A percentile compares a stretch with the other conserved stretches of the same genome.
Evolutionary conservation across 2,797 vertebrate genomes (phyloP).

Genomic region (Bradypodion ventrale): DNA sequence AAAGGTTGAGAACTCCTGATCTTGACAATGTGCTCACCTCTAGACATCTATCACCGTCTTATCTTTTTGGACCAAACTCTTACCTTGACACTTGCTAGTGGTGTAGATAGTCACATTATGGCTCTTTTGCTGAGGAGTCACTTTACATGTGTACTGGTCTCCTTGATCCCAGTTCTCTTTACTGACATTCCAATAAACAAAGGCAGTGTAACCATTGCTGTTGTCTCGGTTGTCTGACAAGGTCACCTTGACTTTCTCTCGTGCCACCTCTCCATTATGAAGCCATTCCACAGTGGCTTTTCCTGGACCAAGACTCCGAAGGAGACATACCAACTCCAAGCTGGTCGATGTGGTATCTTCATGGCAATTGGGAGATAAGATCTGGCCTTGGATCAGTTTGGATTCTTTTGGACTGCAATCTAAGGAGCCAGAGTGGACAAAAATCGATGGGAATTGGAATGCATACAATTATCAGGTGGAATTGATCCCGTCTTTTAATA

Average conservation of each 20-base stretch:
- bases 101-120: not conserved
- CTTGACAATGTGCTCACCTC: too few relatives aligned
- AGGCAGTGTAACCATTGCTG: not conserved
- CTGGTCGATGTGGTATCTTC: not conserved
- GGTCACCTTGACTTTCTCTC: not conserved
- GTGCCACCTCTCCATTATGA: not conserved
- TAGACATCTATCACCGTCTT: not conserved
- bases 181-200: not conserved
- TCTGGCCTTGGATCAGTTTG: not conserved
- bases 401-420: not conserved
- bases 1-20: too few relatives aligned
- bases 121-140: not conserved
- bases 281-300: slow-evolving; percentile 17
- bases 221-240: not conserved
- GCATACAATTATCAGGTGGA: not conserved
- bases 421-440: not conserved
- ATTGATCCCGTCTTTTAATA: not conserved
- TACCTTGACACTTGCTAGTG: slow-evolving; percentile 33
- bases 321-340: slow-evolving; percentile 8
- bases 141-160: slow-evolving; percentile 17
- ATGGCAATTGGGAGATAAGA: slow-evolving; percentile 2
- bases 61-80: not conserved
- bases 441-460: not conserved
- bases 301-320: not conserved
- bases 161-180: slow-evolving; percentile 29